Percentiles rank a stretch among this genome's conserved stretches.
phyloP scores from a whole-genome alignment of 2,797 vertebrate species.

The Bufotes viridis region DNA sequence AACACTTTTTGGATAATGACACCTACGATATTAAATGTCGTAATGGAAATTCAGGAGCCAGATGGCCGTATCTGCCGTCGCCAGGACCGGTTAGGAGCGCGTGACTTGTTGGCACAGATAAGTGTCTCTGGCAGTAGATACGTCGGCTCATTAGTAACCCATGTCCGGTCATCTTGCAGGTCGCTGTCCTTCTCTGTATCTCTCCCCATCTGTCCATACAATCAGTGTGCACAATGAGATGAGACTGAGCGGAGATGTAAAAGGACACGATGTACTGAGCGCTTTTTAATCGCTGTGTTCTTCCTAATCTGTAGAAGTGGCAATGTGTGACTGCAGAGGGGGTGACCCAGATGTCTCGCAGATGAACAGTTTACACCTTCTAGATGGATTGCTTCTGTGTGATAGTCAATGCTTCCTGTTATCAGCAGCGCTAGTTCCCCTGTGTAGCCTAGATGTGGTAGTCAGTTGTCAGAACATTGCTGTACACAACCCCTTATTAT shows the following conservation, averaged over 20 bases:
- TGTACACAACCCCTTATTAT: too few relatives aligned
- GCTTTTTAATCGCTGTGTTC: not conserved
- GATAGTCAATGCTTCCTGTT: not conserved
- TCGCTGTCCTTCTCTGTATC: not conserved
- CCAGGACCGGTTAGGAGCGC: too few relatives aligned
- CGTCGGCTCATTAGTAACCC: not conserved
- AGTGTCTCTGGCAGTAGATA: not conserved
- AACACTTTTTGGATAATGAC: too few relatives aligned
- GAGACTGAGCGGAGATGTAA: not conserved
- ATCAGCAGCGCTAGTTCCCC: not conserved
- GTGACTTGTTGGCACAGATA: not conserved
- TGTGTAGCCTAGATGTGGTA: too few relatives aligned
- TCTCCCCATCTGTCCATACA: conserved; percentile 9
- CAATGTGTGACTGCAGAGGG: not conserved
- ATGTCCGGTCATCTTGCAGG: not conserved
- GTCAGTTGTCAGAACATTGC: too few relatives aligned
- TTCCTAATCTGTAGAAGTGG: not conserved
- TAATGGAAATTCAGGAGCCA: not conserved
- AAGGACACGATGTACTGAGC: not conserved
- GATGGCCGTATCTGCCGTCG: not conserved
- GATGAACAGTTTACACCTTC: too few relatives aligned
- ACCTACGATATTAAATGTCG: too few relatives aligned
- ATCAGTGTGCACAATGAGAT: conserved; percentile 22
- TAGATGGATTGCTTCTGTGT: not conserved
- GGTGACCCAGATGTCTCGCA: too few relatives aligned